These are phyloP conservation scores for Larimichthys crocea DNA, from an alignment of 2,113 vertebrate species.

Conservation along the genomic window DNA sequence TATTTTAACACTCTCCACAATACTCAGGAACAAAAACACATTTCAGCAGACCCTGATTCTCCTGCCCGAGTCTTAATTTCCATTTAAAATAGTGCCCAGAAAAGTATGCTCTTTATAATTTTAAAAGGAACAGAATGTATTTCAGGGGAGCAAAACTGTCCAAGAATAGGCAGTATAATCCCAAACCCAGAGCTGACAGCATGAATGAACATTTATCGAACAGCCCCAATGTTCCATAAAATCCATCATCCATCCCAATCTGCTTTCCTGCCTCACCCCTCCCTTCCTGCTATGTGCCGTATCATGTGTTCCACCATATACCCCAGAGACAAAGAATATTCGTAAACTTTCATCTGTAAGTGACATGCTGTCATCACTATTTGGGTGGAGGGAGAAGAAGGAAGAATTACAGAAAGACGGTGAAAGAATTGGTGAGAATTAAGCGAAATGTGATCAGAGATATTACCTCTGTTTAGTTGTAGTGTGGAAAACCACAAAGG, in stretches of 20 bases:
- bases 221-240: constrained; percentile 44
- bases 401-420: constrained; percentile 23
- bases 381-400: constrained; percentile 52
- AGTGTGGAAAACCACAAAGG: constrained; percentile 13
- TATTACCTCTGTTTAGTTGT: constrained; percentile 39
- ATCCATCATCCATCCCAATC: constrained; percentile 63
- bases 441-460: constrained; percentile 11
- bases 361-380: constrained; percentile 59
- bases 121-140: constrained; percentile 18
- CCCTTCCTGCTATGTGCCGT: constrained; percentile 59
- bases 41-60: constrained; percentile 17
- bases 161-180: constrained; percentile 31
- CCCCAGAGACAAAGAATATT: constrained; percentile 39
- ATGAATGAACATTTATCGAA: constrained; percentile 49
- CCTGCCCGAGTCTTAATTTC: neutral
- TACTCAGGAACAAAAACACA: constrained; percentile 20
- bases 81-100: constrained; percentile 10
- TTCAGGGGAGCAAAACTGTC: constrained; percentile 12
- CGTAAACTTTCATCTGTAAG: constrained; percentile 52
- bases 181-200: constrained; percentile 31
- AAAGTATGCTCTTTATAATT: neutral
- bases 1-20: neutral
- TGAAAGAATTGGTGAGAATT: constrained; percentile 4
- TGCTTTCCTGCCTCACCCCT: constrained; percentile 44
- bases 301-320: constrained; percentile 63